Conservation (phyloP, 2,888 invertebrate species). For the Ypsolopha scabrella region DNA sequence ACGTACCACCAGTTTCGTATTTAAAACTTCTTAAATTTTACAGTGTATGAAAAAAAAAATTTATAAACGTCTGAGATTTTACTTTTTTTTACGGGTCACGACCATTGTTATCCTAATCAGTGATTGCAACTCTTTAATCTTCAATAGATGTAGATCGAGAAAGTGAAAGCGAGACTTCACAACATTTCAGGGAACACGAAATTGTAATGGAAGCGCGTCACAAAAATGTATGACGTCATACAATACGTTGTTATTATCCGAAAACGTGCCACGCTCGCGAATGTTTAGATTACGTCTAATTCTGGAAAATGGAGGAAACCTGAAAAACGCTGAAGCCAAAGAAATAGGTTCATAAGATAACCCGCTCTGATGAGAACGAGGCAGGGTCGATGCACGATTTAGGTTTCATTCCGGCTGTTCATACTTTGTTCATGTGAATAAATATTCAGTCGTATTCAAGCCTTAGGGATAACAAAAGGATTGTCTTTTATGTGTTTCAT, state of each 20-base stretch:
- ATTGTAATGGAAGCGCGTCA: no score
- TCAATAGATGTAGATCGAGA: no score
- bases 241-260: background rate
- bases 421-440: background rate
- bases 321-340: background rate
- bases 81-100: no score
- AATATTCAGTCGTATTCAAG: background rate
- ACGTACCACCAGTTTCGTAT: no score
- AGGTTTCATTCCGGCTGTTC: background rate
- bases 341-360: background rate
- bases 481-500: background rate
- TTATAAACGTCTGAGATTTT: no score
- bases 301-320: background rate
- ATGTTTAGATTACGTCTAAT: constrained; percentile 1
- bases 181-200: no score
- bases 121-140: no score
- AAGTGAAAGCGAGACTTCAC: no score
- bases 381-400: background rate
- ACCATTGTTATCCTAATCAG: no score
- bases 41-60: no score
- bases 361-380: background rate
- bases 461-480: background rate
- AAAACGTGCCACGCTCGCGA: background rate
- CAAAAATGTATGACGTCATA: background rate
- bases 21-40: no score